These are phyloP conservation scores for Julus scanicus DNA, from an alignment of 2,888 invertebrate genomes.

Conservation along the genomic window DNA sequence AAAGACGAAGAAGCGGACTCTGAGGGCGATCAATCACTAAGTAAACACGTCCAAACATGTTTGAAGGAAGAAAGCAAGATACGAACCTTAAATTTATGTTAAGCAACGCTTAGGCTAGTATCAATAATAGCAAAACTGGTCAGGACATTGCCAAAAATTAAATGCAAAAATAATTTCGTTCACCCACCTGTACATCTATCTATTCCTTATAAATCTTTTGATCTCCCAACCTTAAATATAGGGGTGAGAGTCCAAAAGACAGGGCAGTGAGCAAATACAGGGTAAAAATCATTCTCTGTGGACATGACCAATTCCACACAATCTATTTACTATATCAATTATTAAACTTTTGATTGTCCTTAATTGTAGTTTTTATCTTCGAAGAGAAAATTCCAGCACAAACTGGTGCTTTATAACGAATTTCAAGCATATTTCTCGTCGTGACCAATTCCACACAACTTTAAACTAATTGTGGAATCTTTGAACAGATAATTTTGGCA, in stretches of 20 bases:
- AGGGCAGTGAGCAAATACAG: not conserved
- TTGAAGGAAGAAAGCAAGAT: not conserved
- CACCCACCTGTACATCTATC: not conserved
- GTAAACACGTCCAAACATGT: not conserved
- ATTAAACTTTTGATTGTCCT: no score
- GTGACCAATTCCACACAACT: no score
- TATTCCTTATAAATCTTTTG: not conserved
- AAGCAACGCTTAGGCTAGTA: not conserved
- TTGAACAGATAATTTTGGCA: no score
- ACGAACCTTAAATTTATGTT: not conserved
- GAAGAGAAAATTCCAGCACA: no score
- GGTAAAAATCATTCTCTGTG: not conserved
- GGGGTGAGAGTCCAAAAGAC: not conserved
- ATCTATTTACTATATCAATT: no score
- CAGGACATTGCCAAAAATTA: not conserved
- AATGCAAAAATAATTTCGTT: not conserved
- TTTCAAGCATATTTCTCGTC: no score
- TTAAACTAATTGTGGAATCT: no score
- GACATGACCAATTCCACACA: not conserved
- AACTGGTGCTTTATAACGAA: no score
- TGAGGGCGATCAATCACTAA: slow-evolving; percentile 7
- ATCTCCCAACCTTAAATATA: not conserved
- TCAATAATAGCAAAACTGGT: not conserved
- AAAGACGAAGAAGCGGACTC: not conserved
- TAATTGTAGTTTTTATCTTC: no score